Base-by-base conservation (phyloP, 2,888 invertebrate species). In the Conomelus anceps region DNA sequence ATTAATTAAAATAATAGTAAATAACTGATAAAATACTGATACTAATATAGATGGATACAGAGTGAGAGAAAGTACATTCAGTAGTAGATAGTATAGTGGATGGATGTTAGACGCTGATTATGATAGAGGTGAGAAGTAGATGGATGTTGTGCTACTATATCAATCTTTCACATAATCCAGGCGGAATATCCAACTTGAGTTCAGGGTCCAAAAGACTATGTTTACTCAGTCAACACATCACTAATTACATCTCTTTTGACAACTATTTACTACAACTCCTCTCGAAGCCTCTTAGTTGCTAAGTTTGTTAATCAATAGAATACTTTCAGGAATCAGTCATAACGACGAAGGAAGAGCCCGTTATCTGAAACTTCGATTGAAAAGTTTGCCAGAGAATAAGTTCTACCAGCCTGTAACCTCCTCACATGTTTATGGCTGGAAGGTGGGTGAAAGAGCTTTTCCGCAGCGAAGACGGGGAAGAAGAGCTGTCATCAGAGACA, bases 391-490 rank as follows among this genome's bases (percentile, higher is more conserved):
- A 0, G 89, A 91, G 13, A 87, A 89, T 3, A 90, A 90, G 87
- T 91, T 90, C 89, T 90, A 90, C 86, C 89, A 90, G 22, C 89
- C 90, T 13, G 89, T 88, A 3, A 90, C 89, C 0, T 22, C 86
- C 4, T 89, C 89, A 11, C 89, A 90, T 86, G 90, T 90, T 22
- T 91, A 91, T 23, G 91, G 91, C 17, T 91, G 91, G 91, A 89
- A 90, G 23, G 88, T 91, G 4, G 89, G 88, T 22, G 90, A 91
- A 20, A 89, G 90, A 22, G 89, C 84, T 3, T 23, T 88, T 13
- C 89, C 89, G 3, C 89, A 85, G 22, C 24, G 29, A 84, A 29
- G 88, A n/a, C 85, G 22, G 22, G 88, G 85, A 22, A 88, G 85
- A 85, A n/a, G 85, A 22, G 88, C 88, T 24, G 34, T 88, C 20